Percentiles rank a stretch among this genome's conserved stretches.
Conservation (phyloP, 2,888 invertebrate genomes). For the Campoletis raptor region DNA sequence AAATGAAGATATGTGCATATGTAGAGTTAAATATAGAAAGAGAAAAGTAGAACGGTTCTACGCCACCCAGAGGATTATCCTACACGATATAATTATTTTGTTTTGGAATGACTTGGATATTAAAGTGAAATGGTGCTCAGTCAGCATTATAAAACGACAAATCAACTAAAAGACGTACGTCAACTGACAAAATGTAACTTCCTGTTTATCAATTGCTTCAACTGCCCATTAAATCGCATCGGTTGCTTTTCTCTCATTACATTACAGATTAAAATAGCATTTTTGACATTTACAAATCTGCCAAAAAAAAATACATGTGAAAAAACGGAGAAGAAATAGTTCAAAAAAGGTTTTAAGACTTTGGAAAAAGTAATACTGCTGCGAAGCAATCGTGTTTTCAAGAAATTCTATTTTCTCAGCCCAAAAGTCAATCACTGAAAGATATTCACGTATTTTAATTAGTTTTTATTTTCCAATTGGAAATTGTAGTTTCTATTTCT, state of each 20-base stretch:
- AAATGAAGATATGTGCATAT: not conserved
- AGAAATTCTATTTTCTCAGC: not conserved
- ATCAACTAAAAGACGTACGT: conserved; percentile 4
- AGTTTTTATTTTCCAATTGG: not conserved
- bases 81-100: conserved; percentile 25
- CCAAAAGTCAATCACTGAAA: no score
- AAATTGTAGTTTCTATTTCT: not conserved
- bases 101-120: conserved; percentile 32
- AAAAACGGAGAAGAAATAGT: not conserved
- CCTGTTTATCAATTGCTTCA: conserved; percentile 37
- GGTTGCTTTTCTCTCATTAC: conserved; percentile 5
- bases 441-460: not conserved
- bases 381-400: not conserved
- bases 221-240: not conserved
- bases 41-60: conserved; percentile 27
- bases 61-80: conserved; percentile 32
- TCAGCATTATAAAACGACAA: conserved; percentile 24
- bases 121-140: conserved; percentile 33
- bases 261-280: not conserved
- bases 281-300: not conserved
- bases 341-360: no score
- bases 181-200: conserved; percentile 27
- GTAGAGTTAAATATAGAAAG: conserved; percentile 9
- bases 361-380: no score
- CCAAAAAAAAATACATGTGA: no score